Conservation (phyloP, 2,888 invertebrate genomes). For the Noctuana brunneofusca region DNA sequence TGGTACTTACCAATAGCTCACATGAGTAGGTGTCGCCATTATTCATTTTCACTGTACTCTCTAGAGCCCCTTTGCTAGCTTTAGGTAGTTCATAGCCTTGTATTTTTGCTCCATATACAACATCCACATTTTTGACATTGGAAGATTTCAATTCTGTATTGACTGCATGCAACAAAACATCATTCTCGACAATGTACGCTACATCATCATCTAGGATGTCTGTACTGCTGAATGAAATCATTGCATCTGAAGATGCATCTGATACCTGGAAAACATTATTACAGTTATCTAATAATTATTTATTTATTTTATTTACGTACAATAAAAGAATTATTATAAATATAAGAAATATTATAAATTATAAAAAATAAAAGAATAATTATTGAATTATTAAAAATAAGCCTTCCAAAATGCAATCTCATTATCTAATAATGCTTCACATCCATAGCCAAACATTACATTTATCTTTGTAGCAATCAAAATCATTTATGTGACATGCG, state of each 20-base stretch:
- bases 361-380: no score
- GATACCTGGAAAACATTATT: conserved; percentile 94
- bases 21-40: conserved; percentile 86
- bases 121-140: conserved; percentile 82
- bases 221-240: conserved; percentile 91
- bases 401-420: no score
- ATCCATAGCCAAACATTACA: no score
- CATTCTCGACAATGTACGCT: conserved; percentile 97
- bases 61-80: conserved; percentile 47
- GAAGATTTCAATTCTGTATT: conserved; percentile 80
- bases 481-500: no score
- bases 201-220: conserved; percentile 88
- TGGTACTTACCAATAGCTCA: conserved; percentile 85
- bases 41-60: conserved; percentile 81
- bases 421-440: no score
- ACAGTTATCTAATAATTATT: no score
- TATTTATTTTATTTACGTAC: no score
- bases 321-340: no score
- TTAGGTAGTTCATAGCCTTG: conserved; percentile 84
- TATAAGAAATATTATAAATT: no score
- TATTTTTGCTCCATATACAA: conserved; percentile 88
- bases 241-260: conserved; percentile 95
- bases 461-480: no score
- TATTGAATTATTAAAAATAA: no score
- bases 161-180: conserved; percentile 90